Evolutionary conservation across 2,888 invertebrate genomes (phyloP), one percentile per base, ranked within the genome.

Genomic region (Ctenicera cuprea): DNA sequence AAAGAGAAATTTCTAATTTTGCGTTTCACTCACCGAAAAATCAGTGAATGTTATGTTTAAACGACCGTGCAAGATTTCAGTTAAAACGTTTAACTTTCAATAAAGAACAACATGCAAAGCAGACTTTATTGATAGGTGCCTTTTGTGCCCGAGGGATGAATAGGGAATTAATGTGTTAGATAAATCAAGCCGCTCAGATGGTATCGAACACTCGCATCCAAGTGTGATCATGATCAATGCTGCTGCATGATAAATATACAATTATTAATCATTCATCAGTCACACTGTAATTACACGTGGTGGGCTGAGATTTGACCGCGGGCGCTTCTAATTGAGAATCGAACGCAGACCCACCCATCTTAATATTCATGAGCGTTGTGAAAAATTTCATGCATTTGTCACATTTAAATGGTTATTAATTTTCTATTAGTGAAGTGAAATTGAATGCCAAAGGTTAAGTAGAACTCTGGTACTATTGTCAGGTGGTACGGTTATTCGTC

Each of bases 251-350:
- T 85, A 84, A 85, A 85, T 85, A 83, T 82, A 82, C 82, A 83
- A 82, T 84, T 85, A 86, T 86, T 85, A 85, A 85, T 86, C 85
- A 85, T 83, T 83, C 83, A 83, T 86, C 85, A 82, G 84, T 85
- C 84, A 84, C 83, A 81, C 83, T 84, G 80, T 86, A 85, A 86
- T 86, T 86, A 85, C 82, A 81, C 50, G 75, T 79, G 78, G 80
- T 80, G 79, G 81, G 78, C 71, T 76, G 79, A 73, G 73, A 76
- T 77, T 77, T 75, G 69, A 50, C 80, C 65, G 71, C 68, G 26
- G 74, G 80, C 78, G 33, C 63, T 70, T 63, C 71, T 73, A 77
- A 77, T 78, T 78, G 75, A 76, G 76, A 77, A 74, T 71, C 67
- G 77, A 77, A 71, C 64, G 54, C 67, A 74, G 76, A 77, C 76